phyloP scores from a whole-genome alignment of 2,888 invertebrate genomes.

The Poecilus cupreus region DNA sequence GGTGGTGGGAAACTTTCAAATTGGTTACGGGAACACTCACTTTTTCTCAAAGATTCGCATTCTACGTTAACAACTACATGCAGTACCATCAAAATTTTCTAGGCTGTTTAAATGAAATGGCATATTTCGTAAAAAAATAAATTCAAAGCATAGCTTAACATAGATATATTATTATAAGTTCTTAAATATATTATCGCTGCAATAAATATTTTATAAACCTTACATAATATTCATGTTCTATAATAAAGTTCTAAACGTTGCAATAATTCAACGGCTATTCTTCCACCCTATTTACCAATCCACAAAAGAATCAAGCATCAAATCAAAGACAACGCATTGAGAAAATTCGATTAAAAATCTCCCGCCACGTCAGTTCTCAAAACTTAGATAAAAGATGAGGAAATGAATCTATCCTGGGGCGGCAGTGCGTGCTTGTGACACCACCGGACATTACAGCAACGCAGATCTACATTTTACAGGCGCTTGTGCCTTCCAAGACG shows the following conservation, averaged over 20 bases:
- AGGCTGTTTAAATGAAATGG: too few relatives aligned
- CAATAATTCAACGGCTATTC: background rate
- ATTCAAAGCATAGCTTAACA: too few relatives aligned
- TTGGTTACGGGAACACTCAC: too few relatives aligned
- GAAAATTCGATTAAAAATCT: slow-evolving; percentile 14
- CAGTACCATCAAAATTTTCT: too few relatives aligned
- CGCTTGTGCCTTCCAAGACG: background rate
- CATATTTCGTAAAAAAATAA: too few relatives aligned
- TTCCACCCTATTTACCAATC: background rate
- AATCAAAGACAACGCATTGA: background rate
- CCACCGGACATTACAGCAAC: slow-evolving; percentile 40
- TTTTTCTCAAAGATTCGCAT: too few relatives aligned
- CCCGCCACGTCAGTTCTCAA: background rate
- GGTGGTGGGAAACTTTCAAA: too few relatives aligned
- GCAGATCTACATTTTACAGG: background rate
- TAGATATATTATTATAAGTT: too few relatives aligned
- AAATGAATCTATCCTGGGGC: slow-evolving; percentile 39
- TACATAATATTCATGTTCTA: background rate
- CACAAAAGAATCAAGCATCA: background rate
- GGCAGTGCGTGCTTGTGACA: slow-evolving; percentile 41
- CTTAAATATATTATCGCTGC: too few relatives aligned
- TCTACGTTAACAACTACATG: too few relatives aligned
- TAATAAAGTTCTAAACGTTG: background rate
- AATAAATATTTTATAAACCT: background rate
- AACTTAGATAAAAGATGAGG: slow-evolving; percentile 44